Conservation (phyloP, 2,888 invertebrate genomes). For the Gibbula magus region DNA sequence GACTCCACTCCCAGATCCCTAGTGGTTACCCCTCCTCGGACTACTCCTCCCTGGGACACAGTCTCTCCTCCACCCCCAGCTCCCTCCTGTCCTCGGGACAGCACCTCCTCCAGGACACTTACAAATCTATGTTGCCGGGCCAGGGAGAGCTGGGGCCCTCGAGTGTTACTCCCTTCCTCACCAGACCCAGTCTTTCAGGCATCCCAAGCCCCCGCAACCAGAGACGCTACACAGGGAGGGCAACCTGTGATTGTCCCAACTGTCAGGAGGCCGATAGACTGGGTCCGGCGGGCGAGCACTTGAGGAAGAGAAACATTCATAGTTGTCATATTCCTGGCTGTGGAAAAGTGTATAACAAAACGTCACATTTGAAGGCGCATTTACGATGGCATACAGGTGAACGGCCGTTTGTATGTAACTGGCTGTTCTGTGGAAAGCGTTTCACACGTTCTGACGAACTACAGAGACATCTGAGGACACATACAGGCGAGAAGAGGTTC, state of each 20-base stretch:
- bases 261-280: conserved; percentile 94
- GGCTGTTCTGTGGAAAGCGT: conserved; percentile 97
- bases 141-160: conserved; percentile 39
- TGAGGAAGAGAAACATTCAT: conserved; percentile 72
- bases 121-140: conserved; percentile 91
- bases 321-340: conserved; percentile 75
- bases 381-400: conserved; percentile 99
- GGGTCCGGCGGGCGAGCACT: conserved; percentile 85
- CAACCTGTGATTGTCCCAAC: conserved; percentile 99
- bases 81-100: conserved; percentile 88
- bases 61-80: conserved; percentile 73
- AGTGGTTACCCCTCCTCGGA: conserved; percentile 78
- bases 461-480: conserved; percentile 95
- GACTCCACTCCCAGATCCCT: conserved; percentile 53
- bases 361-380: conserved; percentile 98
- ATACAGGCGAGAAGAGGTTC: conserved; percentile 93
- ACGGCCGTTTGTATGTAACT: conserved; percentile 97
- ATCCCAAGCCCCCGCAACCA: conserved; percentile 76
- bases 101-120: conserved; percentile 89
- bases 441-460: conserved; percentile 97
- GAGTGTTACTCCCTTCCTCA: conserved; percentile 23
- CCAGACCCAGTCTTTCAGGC: conserved; percentile 25
- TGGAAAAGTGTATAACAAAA: conserved; percentile 88
- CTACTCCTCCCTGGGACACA: conserved; percentile 62
- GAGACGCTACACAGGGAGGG: conserved; percentile 90